Base-by-base conservation (phyloP, 2,888 invertebrate genomes). In the Drosophila anomalata region DNA sequence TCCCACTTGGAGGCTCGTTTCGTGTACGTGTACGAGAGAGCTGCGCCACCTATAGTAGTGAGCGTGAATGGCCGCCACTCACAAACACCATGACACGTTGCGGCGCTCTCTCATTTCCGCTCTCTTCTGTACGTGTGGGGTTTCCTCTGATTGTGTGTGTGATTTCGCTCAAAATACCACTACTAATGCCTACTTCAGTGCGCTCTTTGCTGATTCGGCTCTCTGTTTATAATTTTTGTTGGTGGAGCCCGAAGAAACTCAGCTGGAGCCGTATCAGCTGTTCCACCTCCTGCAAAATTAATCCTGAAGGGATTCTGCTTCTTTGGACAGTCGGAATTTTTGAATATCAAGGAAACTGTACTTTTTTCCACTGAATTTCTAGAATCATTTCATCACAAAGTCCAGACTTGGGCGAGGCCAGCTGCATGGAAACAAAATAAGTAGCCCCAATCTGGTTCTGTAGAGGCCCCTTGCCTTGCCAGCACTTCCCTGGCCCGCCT, bases 221-320 rank as follows among this genome's bases (percentile, higher is more conserved):
- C 80, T 81, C 79, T 80, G 83, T 81, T 81, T 79, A 77, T 55
- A 57, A 74, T 68, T 63, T 47, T 6, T 54, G 36, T 36, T 46
- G 14, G 7, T 7, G 20, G 29, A 48, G 42, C 26, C 12, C 3
- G 4, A 7, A 29, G 29, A 41, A 24, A 12, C 0, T 17, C 57
- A 59, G 59, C 39, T 54, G 52, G 46, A 36, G 7, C 33, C 36
- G 6, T 42, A 51, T 20, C 59, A 67, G 62, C 20, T 71, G 14
- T 56, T 47, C 36, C 7, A 36, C 7, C n/a, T 2, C 6, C n/a
- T 22, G 14, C 2, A n/a, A 6, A 31, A 29, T 59, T 20, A 9
- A 9, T 58, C 12, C 33, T 47, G 2, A 9, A 33, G 8, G 29
- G 9, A 29, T 6, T 39, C 8, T 3, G 3, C 3, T 29, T n/a